phyloP scores from a whole-genome alignment of 2,888 invertebrate species.

The Caenorhabditis becei region DNA sequence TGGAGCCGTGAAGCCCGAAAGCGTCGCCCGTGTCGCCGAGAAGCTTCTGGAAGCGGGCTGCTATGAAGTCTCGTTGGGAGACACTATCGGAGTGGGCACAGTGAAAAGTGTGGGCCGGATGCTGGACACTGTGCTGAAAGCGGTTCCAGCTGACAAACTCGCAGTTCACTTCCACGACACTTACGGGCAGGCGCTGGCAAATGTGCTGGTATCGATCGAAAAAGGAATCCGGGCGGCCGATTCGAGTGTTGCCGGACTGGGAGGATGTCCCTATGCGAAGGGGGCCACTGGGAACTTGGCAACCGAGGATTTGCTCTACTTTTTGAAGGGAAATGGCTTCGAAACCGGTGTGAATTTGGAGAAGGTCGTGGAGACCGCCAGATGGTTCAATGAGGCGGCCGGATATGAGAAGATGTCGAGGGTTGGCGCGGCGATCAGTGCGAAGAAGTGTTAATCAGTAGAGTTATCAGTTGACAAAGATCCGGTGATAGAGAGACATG shows the following conservation, averaged over 20 bases:
- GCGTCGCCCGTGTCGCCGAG: conserved; percentile 87
- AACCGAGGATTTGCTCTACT: conserved; percentile 97
- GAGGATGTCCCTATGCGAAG: conserved; percentile 97
- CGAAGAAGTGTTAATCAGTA: conserved; percentile 12
- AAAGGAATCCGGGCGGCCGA: conserved; percentile 86
- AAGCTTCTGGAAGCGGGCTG: conserved; percentile 77
- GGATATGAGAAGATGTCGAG: conserved; percentile 49
- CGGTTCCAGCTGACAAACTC: conserved; percentile 85
- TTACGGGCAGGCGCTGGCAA: conserved; percentile 95
- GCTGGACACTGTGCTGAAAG: conserved; percentile 87
- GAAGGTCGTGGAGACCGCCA: conserved; percentile 56
- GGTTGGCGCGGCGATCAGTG: conserved; percentile 52
- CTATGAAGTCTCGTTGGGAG: conserved; percentile 88
- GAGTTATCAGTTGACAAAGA: not conserved
- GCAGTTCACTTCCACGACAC: conserved; percentile 99
- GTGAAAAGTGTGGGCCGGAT: conserved; percentile 87
- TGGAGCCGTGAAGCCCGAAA: conserved; percentile 87
- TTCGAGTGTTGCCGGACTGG: conserved; percentile 94
- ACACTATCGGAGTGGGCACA: conserved; percentile 91
- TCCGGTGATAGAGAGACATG: conserved; percentile 1
- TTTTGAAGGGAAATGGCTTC: conserved; percentile 91
- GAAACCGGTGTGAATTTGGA: conserved; percentile 85
- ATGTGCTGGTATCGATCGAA: conserved; percentile 92
- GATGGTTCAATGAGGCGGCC: conserved; percentile 60
- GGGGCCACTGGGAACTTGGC: conserved; percentile 98